Percentiles rank a stretch among this genome's conserved stretches.
phyloP scores from a whole-genome alignment of 1,140 invertebrate genomes.

The Centruroides vittatus region DNA sequence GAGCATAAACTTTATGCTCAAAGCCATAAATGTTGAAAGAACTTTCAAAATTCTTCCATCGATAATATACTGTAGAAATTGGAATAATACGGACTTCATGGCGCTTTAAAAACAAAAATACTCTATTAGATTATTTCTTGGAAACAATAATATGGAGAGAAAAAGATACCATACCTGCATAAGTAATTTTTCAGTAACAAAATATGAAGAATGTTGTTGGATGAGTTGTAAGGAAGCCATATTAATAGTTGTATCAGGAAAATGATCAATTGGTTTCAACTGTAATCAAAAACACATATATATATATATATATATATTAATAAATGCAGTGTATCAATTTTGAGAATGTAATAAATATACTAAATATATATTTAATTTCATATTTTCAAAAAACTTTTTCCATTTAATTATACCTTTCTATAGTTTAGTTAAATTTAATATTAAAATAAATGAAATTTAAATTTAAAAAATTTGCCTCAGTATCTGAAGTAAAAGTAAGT shows the following conservation, averaged over 20 bases:
- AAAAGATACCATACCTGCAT: conserved; percentile 26
- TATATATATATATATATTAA: too few species aligned
- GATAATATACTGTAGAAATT: conserved; percentile 30
- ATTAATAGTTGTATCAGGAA: conserved; percentile 38
- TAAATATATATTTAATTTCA: too few species aligned
- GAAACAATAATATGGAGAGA: too few species aligned
- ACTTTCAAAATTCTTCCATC: conserved; percentile 30
- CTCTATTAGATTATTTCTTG: too few species aligned
- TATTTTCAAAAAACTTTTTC: too few species aligned
- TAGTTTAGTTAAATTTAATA: too few species aligned
- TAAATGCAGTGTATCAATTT: too few species aligned
- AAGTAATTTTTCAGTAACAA: conserved; percentile 29
- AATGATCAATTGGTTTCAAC: conserved; percentile 37
- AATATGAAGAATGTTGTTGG: conserved; percentile 26
- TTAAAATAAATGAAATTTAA: too few species aligned
- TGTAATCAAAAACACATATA: conserved; percentile 11
- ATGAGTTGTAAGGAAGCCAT: conserved; percentile 36
- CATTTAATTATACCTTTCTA: too few species aligned
- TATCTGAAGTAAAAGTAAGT: too few species aligned
- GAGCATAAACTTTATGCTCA: conserved; percentile 36
- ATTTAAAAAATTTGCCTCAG: too few species aligned
- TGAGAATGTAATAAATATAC: too few species aligned
- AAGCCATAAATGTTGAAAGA: conserved; percentile 39
- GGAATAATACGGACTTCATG: conserved; percentile 16
- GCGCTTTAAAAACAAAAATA: conserved; percentile 1